Conservation (phyloP, 2,113 vertebrate species). For the Ctenomys sociabilis region DNA sequence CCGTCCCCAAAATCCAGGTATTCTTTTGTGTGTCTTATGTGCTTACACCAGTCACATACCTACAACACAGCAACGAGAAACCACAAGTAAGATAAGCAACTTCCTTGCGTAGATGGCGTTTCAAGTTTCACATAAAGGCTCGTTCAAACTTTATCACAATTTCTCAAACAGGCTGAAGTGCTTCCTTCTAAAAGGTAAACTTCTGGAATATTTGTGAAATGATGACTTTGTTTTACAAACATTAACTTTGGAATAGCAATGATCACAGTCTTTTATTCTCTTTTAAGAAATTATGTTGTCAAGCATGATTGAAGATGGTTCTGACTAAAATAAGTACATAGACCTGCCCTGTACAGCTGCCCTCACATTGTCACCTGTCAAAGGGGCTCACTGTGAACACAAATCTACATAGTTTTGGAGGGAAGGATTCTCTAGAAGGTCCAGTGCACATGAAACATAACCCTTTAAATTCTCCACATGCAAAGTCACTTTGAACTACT, state of each 20-base stretch:
- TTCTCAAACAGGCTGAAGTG: slow-evolving; percentile 74
- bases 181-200: slow-evolving; percentile 69
- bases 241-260: slow-evolving; percentile 35
- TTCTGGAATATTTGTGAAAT: slow-evolving; percentile 39
- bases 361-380: slow-evolving; percentile 29
- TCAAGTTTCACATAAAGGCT: slow-evolving; percentile 79
- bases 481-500: slow-evolving; percentile 51
- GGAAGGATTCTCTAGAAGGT: slow-evolving; percentile 48
- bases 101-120: slow-evolving; percentile 62
- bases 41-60: slow-evolving; percentile 99
- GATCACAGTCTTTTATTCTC: neutral
- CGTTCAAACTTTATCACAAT: slow-evolving; percentile 68
- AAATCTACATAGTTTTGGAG: slow-evolving; percentile 40
- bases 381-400: slow-evolving; percentile 12
- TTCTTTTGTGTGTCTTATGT: slow-evolving; percentile 99
- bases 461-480: slow-evolving; percentile 63
- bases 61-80: slow-evolving; percentile 89
- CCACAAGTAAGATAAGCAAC: slow-evolving; percentile 86
- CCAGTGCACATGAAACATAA: slow-evolving; percentile 34
- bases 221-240: slow-evolving; percentile 43
- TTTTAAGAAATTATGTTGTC: neutral
- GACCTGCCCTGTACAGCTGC: slow-evolving; percentile 25
- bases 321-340: neutral
- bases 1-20: slow-evolving; percentile 99
- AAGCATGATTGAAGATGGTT: neutral